Evolutionary conservation across 2,888 invertebrate genomes (phyloP), one percentile per base, ranked within the genome.

Genomic region (Emmelina monodactyla): DNA sequence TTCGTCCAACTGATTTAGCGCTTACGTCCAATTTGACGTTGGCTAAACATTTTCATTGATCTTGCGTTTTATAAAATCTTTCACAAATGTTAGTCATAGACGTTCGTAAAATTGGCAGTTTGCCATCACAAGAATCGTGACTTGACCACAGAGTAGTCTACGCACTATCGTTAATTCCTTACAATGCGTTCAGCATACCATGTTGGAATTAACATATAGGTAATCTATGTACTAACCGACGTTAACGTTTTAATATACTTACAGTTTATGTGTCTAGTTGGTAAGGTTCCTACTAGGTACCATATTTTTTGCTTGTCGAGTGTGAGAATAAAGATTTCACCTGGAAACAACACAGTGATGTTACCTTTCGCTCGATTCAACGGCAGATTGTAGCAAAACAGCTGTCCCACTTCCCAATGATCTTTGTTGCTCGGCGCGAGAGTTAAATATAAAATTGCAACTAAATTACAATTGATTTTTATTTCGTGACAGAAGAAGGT

Each of bases 321-420:
- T 72, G 72, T 70, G 73, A 69, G 62, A 68, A 68, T 61, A 61
- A 55, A 63, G 73, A 72, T 76, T 75, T 76, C 76, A 67, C 76
- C 66, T 61, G 64, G 69, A 69, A 69, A 63, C 63, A 44, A 53
- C 53, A 50, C 45, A 48, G 55, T 56, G 64, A 60, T 66, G 67
- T 67, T 71, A 68, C 76, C 71, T 76, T 76, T 72, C 73, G 73
- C 73, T 78, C 63, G 63, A 67, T 68, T 62, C 63, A 58, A 62
- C 61, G 62, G 55, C 51, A 61, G 65, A 69, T 68, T 65, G 58
- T 61, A 62, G 62, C 60, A 67, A 68, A 71, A 70, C 65, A 49
- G 49, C 53, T 65, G 75, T 62, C 57, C 73, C 49, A 72, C 66
- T 73, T 76, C 67, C 62, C 71, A 70, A 64, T 75, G 70, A 72